Base-by-base conservation (phyloP, 2,888 invertebrate species). In the Aspidapion aeneum region DNA sequence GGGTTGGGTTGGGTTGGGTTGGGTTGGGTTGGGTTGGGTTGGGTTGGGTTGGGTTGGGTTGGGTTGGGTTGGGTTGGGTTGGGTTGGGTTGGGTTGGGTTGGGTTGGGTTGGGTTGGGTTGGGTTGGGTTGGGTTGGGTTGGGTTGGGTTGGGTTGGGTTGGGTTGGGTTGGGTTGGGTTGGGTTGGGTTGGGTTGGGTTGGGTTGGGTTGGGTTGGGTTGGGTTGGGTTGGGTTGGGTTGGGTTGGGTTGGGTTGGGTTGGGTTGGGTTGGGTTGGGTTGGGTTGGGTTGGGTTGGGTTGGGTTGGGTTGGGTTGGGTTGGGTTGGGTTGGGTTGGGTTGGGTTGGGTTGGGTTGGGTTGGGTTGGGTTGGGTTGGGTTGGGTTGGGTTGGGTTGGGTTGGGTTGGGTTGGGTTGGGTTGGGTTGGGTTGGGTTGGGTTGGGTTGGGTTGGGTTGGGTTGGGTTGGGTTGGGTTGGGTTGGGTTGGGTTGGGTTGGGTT, bases 1-100 rank as follows among this genome's bases (percentile, higher is more conserved):
- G 58, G 21, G 5, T 48, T 21, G 58, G 21, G 5, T 48, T 21
- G 58, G 21, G 5, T 48, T 21, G 58, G 21, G 5, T 48, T 21
- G 58, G 58, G 21, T 50, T 48, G 18, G 58, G 21, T 50, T 48
- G 18, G 58, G 21, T 50, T 48, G 18, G 58, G 21, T 50, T 48
- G 18, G 58, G 21, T 50, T 48, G 18, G 58, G 21, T 50, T 48
- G 18, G 58, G 21, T 50, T 48, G 18, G 58, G 21, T 50, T 48
- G 18, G 58, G 21, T 50, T 48, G 18, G 58, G 21, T 50, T 48
- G 18, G 58, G 21, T 50, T 48, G 18, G 58, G 21, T 50, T 48
- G 18, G 58, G 21, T 50, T 48, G 18, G 58, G 18, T 50, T 48
- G 18, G 58, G 21, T 50, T 48, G 18, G 58, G 21, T 50, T 48